Evolutionary conservation across 2,888 invertebrate species (phyloP).

Genomic region (Eupithecia abbreviata): DNA sequence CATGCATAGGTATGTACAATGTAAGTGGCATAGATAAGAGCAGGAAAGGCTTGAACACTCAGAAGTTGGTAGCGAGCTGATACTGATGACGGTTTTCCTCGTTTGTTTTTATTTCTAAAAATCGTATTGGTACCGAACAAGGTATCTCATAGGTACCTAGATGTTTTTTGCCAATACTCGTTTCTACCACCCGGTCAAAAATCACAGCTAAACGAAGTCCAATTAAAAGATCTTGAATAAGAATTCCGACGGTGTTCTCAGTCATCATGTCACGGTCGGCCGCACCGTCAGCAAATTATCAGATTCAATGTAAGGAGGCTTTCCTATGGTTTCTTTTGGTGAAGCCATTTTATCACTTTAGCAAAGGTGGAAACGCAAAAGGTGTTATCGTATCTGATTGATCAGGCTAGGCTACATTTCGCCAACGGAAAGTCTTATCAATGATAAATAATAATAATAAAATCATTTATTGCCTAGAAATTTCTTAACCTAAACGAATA

Average conservation of each 20-base stretch:
- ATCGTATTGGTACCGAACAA: not conserved
- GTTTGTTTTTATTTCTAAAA: not conserved
- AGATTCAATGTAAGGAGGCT: slow-evolving; percentile 6
- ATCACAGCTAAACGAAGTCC: slow-evolving; percentile 4
- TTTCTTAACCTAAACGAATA: too few relatives aligned
- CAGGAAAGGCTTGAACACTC: not conserved
- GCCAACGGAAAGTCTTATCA: too few relatives aligned
- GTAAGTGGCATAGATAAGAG: not conserved
- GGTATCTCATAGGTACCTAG: not conserved
- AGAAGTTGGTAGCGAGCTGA: not conserved
- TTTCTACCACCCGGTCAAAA: not conserved
- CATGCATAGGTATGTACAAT: not conserved
- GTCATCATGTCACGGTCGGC: slow-evolving; percentile 6
- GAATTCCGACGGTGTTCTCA: slow-evolving; percentile 7
- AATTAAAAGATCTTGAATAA: slow-evolving; percentile 10
- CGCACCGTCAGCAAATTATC: slow-evolving; percentile 12
- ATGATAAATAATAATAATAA: too few relatives aligned
- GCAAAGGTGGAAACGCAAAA: not conserved
- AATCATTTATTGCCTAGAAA: too few relatives aligned
- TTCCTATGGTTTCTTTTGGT: not conserved
- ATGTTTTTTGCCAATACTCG: not conserved
- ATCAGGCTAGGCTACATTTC: not conserved
- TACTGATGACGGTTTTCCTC: not conserved
- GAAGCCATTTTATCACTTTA: not conserved
- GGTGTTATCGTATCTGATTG: not conserved